Base-by-base conservation (phyloP, 1,140 invertebrate genomes). In the Drosophila santomea region DNA sequence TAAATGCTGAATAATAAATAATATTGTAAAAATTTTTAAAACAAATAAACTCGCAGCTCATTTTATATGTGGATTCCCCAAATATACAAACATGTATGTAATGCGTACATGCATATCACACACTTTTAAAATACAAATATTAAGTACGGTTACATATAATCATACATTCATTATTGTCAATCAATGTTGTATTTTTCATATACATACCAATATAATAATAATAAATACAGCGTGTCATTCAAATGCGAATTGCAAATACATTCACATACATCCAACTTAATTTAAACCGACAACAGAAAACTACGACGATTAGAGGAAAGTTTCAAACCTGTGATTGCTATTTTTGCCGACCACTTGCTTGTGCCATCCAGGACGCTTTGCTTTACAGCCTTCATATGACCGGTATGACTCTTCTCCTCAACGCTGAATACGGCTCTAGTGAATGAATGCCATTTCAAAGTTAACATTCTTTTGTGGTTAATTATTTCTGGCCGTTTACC, bases 261-360 rank as follows among this genome's bases (percentile, higher is more conserved):
- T 61, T 78, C 55, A 81, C 74, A 83, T 69, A 69, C 79, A 82
- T 62, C 39, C 62, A 79, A 60, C 56, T 41, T 23, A 54, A 72
- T 64, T 52, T 23, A 12, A 59, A 59, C 38, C 39, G 68, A 74
- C 58, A 75, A 75, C 51, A 68, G 36, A 69, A 69, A 54, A 71
- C 5, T 47, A 75, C 51, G 60, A 74, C 72, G 61, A 43, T 47
- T 43, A 75, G 20, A 44, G 67, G 60, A n/a, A 43, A 61, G n/a
- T 62, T 73, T 96, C 97, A 96, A 97, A 98, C 98, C 97, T 97
- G 98, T 99, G 93, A 99, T 98, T 91, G 98, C 98, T 94, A 99
- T 99, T 96, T 99, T 99, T 84, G 98, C 98, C 91, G 98, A 99
- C 99, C 99, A 99, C 95, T 99, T 99, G 92, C 98, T 99, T 57